A percentile compares a stretch with the other conserved stretches of the same genome.
These are phyloP conservation scores for Leptinotarsa defecta DNA, from an alignment of 1,140 invertebrate species.

Conservation along the genomic window DNA sequence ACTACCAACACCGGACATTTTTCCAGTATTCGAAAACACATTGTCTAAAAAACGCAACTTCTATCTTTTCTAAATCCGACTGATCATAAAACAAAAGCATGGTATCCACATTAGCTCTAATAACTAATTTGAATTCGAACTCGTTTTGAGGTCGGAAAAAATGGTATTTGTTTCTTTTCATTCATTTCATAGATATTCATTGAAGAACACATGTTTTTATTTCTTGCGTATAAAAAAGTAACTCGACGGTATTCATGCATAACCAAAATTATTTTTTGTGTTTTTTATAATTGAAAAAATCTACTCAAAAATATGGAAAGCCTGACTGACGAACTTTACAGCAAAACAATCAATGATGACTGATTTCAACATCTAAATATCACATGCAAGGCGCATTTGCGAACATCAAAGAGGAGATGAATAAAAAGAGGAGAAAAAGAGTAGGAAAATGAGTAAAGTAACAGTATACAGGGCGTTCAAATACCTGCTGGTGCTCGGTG, in stretches of 20 bases:
- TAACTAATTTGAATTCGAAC: no score
- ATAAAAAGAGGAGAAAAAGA: conserved; percentile 37
- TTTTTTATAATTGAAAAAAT: not conserved
- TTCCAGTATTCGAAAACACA: no score
- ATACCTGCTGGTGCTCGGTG: conserved; percentile 58
- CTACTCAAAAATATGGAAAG: not conserved
- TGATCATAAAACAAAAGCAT: no score
- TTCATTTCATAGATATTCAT: no score
- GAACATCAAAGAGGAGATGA: conserved; percentile 28
- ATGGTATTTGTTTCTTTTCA: no score
- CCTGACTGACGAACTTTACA: not conserved
- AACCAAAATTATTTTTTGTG: conserved; percentile 4
- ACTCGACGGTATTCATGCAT: not conserved
- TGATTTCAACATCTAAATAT: conserved; percentile 6
- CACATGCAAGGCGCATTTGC: conserved; percentile 30
- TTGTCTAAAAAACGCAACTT: no score
- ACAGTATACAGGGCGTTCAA: conserved; percentile 49
- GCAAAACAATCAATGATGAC: conserved; percentile 6
- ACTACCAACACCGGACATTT: no score
- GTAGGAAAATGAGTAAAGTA: conserved; percentile 42
- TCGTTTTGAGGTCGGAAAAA: no score
- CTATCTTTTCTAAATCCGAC: no score
- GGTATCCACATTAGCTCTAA: no score
- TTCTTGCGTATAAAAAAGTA: no score
- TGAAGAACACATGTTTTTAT: no score